Percentiles rank a stretch among this genome's conserved stretches.
Evolutionary conservation across 2,113 vertebrate species (phyloP).

Genomic region (Seriola rivoliana): DNA sequence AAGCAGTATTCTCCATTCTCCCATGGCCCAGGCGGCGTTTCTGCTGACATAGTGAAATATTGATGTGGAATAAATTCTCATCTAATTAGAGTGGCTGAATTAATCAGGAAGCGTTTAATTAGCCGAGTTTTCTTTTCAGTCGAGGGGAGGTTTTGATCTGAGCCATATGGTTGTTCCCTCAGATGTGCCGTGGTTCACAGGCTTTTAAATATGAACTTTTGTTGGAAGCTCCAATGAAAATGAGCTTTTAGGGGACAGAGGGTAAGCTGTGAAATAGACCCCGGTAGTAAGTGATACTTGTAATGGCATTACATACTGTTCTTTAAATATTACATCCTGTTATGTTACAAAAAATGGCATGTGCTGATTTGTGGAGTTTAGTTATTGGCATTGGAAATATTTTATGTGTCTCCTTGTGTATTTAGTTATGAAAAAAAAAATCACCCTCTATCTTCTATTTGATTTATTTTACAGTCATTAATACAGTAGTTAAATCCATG

Average conservation of each 20-base stretch:
- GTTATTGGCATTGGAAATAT: neutral
- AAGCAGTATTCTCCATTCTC: constrained; percentile 54
- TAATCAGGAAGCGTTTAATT: constrained; percentile 83
- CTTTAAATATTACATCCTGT: constrained; percentile 4
- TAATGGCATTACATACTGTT: neutral
- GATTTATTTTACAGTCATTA: neutral
- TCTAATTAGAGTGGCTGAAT: constrained; percentile 81
- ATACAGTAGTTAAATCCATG: neutral
- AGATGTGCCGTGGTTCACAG: constrained; percentile 63
- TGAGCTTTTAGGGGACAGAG: constrained; percentile 35
- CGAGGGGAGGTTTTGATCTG: constrained; percentile 72
- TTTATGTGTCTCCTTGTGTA: too few species aligned
- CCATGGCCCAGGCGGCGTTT: constrained; percentile 52
- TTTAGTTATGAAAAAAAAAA: neutral
- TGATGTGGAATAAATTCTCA: constrained; percentile 80
- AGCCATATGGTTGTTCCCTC: constrained; percentile 74
- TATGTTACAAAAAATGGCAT: neutral
- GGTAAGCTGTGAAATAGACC: constrained; percentile 39
- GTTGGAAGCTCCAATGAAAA: constrained; percentile 44
- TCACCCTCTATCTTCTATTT: neutral
- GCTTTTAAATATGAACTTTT: constrained; percentile 71
- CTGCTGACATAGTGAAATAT: constrained; percentile 81
- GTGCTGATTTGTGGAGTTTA: neutral
- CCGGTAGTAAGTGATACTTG: constrained; percentile 8
- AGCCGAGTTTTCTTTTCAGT: constrained; percentile 75